These are phyloP conservation scores for Shargacucullia verbasci DNA, from an alignment of 2,888 invertebrate genomes.

Conservation along the genomic window DNA sequence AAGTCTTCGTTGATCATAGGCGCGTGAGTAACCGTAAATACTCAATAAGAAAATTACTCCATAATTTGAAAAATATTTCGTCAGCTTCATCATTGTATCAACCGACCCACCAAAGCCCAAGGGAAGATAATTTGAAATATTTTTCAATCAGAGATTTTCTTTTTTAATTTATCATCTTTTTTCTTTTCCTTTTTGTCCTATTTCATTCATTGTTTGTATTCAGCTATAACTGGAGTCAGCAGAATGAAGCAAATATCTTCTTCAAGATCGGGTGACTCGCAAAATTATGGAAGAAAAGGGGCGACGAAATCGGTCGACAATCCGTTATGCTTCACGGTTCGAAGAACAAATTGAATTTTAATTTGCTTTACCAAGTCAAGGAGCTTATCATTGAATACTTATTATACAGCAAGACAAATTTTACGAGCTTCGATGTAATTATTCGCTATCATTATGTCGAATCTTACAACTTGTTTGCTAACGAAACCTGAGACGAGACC, in stretches of 20 bases:
- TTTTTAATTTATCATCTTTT: slow-evolving; percentile 50
- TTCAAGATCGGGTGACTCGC: slow-evolving; percentile 76
- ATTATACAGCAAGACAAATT: slow-evolving; percentile 80
- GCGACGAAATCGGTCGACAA: slow-evolving; percentile 83
- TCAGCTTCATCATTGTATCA: neutral
- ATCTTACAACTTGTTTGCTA: slow-evolving; percentile 58
- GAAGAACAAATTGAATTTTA: slow-evolving; percentile 87
- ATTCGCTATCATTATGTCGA: slow-evolving; percentile 65
- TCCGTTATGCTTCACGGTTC: slow-evolving; percentile 86
- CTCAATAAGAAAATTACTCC: too few species aligned
- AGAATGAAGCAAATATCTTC: slow-evolving; percentile 70
- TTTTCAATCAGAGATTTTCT: slow-evolving; percentile 19
- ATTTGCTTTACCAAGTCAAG: slow-evolving; percentile 85
- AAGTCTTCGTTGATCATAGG: too few species aligned
- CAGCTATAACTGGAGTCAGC: slow-evolving; percentile 69
- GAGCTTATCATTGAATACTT: slow-evolving; percentile 85
- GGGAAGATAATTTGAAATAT: slow-evolving; percentile 14
- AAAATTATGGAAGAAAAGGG: slow-evolving; percentile 84
- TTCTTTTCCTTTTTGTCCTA: slow-evolving; percentile 34
- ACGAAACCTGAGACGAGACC: slow-evolving; percentile 55
- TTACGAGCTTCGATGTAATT: slow-evolving; percentile 75
- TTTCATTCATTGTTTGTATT: slow-evolving; percentile 55
- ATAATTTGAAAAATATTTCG: too few species aligned
- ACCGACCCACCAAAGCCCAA: slow-evolving; percentile 3
- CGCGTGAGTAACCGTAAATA: too few species aligned